Evolutionary conservation across 2,113 vertebrate genomes (phyloP).

Genomic region (Panthera leo): DNA sequence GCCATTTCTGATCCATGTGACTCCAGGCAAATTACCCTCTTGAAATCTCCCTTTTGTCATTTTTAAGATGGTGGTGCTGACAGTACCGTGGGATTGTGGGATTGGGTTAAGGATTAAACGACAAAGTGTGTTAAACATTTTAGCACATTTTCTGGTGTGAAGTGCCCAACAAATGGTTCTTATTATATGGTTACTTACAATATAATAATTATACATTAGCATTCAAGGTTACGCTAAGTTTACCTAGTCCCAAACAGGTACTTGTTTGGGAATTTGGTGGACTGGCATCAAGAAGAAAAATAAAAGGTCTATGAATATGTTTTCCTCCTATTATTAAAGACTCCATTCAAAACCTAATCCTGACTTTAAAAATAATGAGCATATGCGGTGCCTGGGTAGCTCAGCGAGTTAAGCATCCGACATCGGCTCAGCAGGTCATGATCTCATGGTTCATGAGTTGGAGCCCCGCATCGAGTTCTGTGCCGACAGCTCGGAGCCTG

Average conservation of each 20-base stretch:
- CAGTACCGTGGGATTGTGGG: not conserved
- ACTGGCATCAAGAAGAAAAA: not conserved
- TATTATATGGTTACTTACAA: not conserved
- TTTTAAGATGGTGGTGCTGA: not conserved
- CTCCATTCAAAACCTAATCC: conserved; percentile 7
- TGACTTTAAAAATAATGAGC: not conserved
- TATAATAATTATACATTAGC: not conserved
- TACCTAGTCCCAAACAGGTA: not conserved
- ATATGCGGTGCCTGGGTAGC: not conserved
- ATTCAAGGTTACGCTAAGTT: not conserved
- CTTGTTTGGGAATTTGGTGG: not conserved
- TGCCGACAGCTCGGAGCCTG: too few species aligned
- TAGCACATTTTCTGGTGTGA: not conserved
- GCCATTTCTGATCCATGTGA: not conserved
- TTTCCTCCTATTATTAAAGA: conserved; percentile 28
- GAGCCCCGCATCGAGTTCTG: too few species aligned
- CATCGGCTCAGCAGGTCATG: too few species aligned
- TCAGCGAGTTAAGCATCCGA: too few species aligned
- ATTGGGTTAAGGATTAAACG: not conserved
- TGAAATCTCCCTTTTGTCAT: not conserved
- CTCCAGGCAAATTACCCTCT: not conserved
- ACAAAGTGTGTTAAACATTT: not conserved
- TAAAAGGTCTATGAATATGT: not conserved
- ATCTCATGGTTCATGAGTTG: too few species aligned
- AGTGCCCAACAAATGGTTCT: not conserved